Evolutionary conservation across 2,113 vertebrate species (phyloP), one percentile per base, ranked within the genome.

Genomic region (Passer domesticus): DNA sequence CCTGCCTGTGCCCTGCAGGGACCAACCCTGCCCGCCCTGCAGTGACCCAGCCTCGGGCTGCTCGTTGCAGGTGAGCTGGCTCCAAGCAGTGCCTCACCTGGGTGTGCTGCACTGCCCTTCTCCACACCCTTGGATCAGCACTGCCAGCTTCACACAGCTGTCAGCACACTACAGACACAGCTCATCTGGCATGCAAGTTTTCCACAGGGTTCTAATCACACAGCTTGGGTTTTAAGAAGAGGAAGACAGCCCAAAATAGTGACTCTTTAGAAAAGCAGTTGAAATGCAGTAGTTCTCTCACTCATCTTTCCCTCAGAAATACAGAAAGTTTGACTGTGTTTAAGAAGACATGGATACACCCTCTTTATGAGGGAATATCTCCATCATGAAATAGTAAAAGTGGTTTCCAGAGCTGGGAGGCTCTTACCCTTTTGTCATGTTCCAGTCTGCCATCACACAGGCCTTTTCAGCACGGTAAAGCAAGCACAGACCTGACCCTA

Each of bases 1-100:
- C 28, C 28, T n/a, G 37, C n/a, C 50, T 22, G 77, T 14, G 5
- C 49, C 11, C 1, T 4, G 2, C 44, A 10, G 70, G 6, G 52
- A 23, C 35, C 52, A 6, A 0, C 46, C 35, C 58, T 47, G 7
- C 11, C 30, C 28, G 21, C 12, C 7, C 15, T 30, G 23, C n/a
- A 5, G 47, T 5, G 50, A 20, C 19, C 28, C 49, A 68, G 67
- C 28, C 56, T 11, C 0, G 0, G 21, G 13, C 53, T 25, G 43
- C 44, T n/a, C 17, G 2, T 4, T 2, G n/a, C 37, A 44, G 41
- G 15, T 3, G 1, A 74, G 6, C 20, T 3, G 28, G 33, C 52
- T 25, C 59, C 43, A 19, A 19, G 69, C 63, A n/a, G 15, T 2
- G 28, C 64, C 84, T 69, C 58, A 5, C 24, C 53, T 22, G 28